These are phyloP conservation scores for Drosophila rellima DNA, from an alignment of 2,888 invertebrate genomes.

Conservation along the genomic window DNA sequence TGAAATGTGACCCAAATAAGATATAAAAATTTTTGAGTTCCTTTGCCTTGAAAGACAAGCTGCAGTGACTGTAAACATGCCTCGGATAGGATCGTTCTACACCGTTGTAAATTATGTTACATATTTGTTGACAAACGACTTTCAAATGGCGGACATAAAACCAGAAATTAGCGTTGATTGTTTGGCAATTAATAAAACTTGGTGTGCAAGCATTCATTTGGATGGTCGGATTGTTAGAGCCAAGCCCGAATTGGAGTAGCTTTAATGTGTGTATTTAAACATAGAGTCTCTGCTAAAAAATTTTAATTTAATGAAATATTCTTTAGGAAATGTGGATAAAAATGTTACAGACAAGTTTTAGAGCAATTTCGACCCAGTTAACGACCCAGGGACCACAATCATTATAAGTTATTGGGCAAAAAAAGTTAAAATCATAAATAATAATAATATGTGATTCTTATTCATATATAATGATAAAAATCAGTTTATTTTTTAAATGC, in stretches of 20 bases:
- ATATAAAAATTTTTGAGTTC: slow-evolving; percentile 75
- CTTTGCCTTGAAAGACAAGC: slow-evolving; percentile 73
- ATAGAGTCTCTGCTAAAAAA: background rate
- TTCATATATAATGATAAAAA: too few species aligned
- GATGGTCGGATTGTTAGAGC: slow-evolving; percentile 7
- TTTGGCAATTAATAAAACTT: slow-evolving; percentile 77
- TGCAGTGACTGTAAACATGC: slow-evolving; percentile 54
- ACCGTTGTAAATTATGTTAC: slow-evolving; percentile 65
- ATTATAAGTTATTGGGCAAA: too few species aligned
- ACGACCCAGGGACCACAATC: too few species aligned
- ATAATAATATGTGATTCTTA: too few species aligned
- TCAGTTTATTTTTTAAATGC: too few species aligned
- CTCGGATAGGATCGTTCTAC: slow-evolving; percentile 22
- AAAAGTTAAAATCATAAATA: too few species aligned
- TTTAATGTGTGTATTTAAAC: background rate
- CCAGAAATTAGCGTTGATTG: slow-evolving; percentile 76
- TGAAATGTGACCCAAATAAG: slow-evolving; percentile 82
- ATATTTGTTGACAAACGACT: slow-evolving; percentile 80
- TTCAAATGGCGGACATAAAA: slow-evolving; percentile 74
- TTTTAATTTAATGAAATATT: too few species aligned
- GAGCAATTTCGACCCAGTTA: too few species aligned
- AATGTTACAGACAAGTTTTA: too few species aligned
- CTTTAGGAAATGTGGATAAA: too few species aligned
- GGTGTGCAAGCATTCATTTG: slow-evolving; percentile 26
- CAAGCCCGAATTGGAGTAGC: background rate